Percentiles rank a stretch among this genome's conserved stretches.
Evolutionary conservation across 2,888 invertebrate species (phyloP).

Genomic region (Xestia c-nigrum): DNA sequence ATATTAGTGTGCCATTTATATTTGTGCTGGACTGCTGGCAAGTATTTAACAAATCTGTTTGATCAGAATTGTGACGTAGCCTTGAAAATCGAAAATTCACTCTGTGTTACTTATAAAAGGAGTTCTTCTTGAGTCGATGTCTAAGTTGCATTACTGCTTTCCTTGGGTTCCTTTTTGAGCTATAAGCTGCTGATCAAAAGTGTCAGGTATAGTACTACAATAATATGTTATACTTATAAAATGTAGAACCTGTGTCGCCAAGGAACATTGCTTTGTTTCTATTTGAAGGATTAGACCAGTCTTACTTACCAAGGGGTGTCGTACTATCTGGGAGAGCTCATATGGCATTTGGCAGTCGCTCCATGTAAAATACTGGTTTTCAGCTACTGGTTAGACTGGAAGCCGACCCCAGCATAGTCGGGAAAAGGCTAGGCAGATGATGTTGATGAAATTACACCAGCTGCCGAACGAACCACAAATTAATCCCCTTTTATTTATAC

Average conservation of each 20-base stretch:
- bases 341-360: background rate
- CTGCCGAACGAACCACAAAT: background rate
- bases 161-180: background rate
- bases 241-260: background rate
- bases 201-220: background rate
- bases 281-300: background rate
- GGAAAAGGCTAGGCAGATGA: background rate
- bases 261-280: background rate
- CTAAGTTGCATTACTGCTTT: background rate
- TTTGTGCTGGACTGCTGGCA: slow-evolving; percentile 7
- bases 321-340: background rate
- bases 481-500: background rate
- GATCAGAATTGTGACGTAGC: slow-evolving; percentile 22
- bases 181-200: background rate
- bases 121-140: background rate
- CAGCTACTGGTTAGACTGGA: background rate
- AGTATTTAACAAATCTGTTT: slow-evolving; percentile 31
- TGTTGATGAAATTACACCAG: background rate
- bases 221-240: background rate
- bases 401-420: background rate
- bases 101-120: background rate
- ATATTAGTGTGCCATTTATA: slow-evolving; percentile 6
- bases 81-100: background rate
- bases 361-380: background rate
- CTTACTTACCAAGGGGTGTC: background rate